Conservation (phyloP, 2,888 invertebrate genomes). For the Cheilosia impressa region DNA sequence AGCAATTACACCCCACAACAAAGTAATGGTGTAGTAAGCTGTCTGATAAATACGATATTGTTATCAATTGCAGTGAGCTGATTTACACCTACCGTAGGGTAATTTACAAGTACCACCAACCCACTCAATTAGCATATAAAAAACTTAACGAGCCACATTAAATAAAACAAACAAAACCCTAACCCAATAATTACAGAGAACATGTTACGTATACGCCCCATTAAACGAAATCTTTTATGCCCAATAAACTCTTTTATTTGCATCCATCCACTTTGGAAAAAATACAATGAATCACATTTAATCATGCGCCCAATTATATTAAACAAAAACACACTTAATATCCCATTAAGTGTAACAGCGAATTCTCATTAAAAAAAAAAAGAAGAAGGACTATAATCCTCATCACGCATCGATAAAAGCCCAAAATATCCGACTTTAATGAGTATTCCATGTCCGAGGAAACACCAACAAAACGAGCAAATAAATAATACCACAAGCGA, state of each 20-base stretch:
- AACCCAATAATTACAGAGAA: constrained; percentile 1
- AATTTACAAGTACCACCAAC: neutral
- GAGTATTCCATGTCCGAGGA: constrained; percentile 58
- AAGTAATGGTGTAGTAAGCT: too few species aligned
- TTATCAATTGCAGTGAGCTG: too few species aligned
- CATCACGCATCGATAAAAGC: constrained; percentile 51
- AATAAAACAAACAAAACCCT: too few species aligned
- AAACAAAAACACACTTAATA: constrained; percentile 53
- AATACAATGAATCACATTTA: constrained; percentile 15
- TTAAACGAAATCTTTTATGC: constrained; percentile 21
- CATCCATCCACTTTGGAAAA: constrained; percentile 2
- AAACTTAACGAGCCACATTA: neutral
- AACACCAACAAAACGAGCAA: constrained; percentile 8
- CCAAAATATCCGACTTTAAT: constrained; percentile 55
- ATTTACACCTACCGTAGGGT: too few species aligned
- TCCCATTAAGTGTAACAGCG: constrained; percentile 55
- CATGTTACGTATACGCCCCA: constrained; percentile 13
- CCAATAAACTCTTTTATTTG: constrained; percentile 34
- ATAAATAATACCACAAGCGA: neutral
- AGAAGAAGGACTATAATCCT: constrained; percentile 35
- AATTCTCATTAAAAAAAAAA: constrained; percentile 48
- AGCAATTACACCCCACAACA: too few species aligned
- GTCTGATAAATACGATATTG: too few species aligned
- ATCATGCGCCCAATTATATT: constrained; percentile 50
- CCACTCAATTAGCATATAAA: neutral